These are phyloP conservation scores for Columba livia DNA, from an alignment of 2,113 vertebrate species.

Conservation along the genomic window DNA sequence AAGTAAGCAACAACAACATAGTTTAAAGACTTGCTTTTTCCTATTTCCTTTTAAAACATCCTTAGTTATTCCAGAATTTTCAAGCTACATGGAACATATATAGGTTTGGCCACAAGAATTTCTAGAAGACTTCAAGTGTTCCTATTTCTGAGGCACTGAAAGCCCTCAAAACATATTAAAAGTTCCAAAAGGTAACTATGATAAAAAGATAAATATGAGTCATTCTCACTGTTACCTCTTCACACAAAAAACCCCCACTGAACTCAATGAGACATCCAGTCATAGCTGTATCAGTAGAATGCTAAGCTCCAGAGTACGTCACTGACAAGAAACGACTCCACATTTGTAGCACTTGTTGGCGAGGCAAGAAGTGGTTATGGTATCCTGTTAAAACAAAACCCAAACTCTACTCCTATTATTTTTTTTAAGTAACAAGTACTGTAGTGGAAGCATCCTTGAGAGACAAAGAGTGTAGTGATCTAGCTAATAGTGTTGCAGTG, in stretches of 20 bases:
- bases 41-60: slow-evolving; percentile 2
- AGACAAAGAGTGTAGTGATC: slow-evolving; percentile 60
- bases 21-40: not conserved
- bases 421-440: slow-evolving; percentile 35
- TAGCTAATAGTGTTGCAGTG: slow-evolving; percentile 62
- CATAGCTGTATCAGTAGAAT: not conserved
- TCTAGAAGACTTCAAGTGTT: not conserved
- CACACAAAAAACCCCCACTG: fast-evolving
- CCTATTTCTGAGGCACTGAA: not conserved
- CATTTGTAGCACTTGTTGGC: not conserved
- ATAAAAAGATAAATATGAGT: not conserved
- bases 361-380: not conserved
- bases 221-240: not conserved
- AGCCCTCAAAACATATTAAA: not conserved
- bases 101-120: not conserved
- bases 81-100: not conserved
- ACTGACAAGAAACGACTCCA: not conserved
- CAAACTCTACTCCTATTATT: slow-evolving; percentile 28
- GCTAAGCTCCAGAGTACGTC: slow-evolving; percentile 8
- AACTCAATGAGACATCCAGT: not conserved
- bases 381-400: slow-evolving; percentile 12
- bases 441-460: slow-evolving; percentile 46
- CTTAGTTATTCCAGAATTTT: not conserved
- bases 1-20: not conserved
- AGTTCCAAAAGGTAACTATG: not conserved